Evolutionary conservation across 2,888 invertebrate species (phyloP).

Genomic region (Leptogaster cylindrica): DNA sequence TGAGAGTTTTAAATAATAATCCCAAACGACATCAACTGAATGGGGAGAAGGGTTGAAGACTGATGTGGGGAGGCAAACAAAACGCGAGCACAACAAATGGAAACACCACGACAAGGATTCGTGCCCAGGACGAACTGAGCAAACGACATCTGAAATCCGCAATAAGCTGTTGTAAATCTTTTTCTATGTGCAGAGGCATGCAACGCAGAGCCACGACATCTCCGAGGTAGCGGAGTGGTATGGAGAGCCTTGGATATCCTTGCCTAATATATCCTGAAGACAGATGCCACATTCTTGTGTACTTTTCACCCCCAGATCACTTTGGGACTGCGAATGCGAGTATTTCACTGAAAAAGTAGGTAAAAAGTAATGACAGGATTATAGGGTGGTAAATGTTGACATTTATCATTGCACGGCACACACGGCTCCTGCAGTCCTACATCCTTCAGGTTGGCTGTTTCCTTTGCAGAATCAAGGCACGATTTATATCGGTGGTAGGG

Average conservation of each 20-base stretch:
- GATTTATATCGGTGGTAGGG: no score
- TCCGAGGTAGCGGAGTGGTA: neutral
- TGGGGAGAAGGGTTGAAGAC: no score
- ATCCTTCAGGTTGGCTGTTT: neutral
- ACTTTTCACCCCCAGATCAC: slow-evolving; percentile 16
- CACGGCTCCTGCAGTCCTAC: neutral
- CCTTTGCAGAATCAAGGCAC: no score
- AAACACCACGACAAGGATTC: neutral
- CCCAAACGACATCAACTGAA: slow-evolving; percentile 9
- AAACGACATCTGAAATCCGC: slow-evolving; percentile 31
- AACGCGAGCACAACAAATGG: neutral
- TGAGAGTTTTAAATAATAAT: slow-evolving; percentile 36
- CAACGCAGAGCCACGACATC: neutral
- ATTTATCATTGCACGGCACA: slow-evolving; percentile 28
- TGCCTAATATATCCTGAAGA: no score
- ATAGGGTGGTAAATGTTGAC: slow-evolving; percentile 35
- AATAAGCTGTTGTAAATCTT: slow-evolving; percentile 34
- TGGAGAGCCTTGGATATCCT: no score
- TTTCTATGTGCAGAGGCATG: neutral
- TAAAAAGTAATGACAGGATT: slow-evolving; percentile 33
- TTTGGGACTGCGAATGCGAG: slow-evolving; percentile 1
- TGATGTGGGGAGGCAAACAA: slow-evolving; percentile 21
- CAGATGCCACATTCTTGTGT: slow-evolving; percentile 14
- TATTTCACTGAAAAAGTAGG: slow-evolving; percentile 7
- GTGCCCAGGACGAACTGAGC: neutral